A percentile compares a stretch with the other conserved stretches of the same genome.
Conservation (phyloP, 2,113 vertebrate genomes). For the Maccullochella peelii region DNA sequence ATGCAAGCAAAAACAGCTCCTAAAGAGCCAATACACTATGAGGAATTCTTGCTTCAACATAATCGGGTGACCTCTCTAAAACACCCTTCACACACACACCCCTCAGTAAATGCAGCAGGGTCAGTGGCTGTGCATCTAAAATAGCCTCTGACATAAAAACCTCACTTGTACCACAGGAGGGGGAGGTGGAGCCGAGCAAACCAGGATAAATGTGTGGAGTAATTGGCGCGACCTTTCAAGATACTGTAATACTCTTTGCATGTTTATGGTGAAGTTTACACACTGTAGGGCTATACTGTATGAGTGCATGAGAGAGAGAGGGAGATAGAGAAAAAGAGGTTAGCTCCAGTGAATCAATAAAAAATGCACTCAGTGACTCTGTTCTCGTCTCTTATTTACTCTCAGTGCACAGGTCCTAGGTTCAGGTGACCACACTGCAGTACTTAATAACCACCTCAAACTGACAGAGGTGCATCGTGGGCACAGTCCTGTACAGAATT, state of each 20-base stretch:
- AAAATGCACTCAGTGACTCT: slow-evolving; percentile 57
- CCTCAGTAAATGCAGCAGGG: slow-evolving; percentile 82
- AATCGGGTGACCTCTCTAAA: slow-evolving; percentile 69
- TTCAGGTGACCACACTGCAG: slow-evolving; percentile 61
- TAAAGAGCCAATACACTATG: slow-evolving; percentile 3
- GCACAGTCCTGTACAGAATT: not conserved
- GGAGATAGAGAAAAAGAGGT: slow-evolving; percentile 35
- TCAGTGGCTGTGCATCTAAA: slow-evolving; percentile 86
- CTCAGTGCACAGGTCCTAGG: slow-evolving; percentile 42
- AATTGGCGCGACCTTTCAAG: slow-evolving; percentile 22
- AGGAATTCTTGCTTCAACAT: slow-evolving; percentile 47
- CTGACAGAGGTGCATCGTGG: slow-evolving; percentile 22
- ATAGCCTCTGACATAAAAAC: slow-evolving; percentile 88
- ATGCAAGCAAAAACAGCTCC: slow-evolving; percentile 17
- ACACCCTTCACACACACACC: slow-evolving; percentile 47
- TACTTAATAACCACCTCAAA: slow-evolving; percentile 29
- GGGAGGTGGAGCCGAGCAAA: slow-evolving; percentile 47
- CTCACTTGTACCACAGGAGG: slow-evolving; percentile 76
- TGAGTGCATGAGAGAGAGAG: not conserved
- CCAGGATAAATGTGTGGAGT: slow-evolving; percentile 41
- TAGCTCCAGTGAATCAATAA: slow-evolving; percentile 63
- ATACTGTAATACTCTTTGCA: slow-evolving; percentile 30
- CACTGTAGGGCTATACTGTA: not conserved
- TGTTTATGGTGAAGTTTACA: slow-evolving; percentile 12
- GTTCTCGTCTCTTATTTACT: slow-evolving; percentile 66